These are phyloP conservation scores for Tetanocera ferruginea DNA, from an alignment of 2,888 invertebrate species.

Conservation along the genomic window DNA sequence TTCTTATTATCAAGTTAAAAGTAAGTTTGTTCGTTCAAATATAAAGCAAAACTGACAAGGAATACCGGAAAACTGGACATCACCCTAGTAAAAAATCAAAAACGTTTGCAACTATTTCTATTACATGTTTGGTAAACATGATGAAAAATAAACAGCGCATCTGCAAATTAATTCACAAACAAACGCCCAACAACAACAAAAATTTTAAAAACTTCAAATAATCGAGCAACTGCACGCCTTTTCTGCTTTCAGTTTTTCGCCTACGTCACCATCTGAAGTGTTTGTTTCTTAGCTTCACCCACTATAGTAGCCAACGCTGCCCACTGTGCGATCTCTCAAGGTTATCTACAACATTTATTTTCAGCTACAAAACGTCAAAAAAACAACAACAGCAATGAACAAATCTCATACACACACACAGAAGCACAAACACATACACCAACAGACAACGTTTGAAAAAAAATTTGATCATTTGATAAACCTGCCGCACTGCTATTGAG, in stretches of 20 bases:
- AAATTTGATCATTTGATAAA: neutral
- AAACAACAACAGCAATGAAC: neutral
- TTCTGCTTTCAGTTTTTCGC: neutral
- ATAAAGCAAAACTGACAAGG: neutral
- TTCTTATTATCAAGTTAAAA: too few relatives aligned
- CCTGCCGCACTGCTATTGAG: too few relatives aligned
- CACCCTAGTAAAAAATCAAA: too few relatives aligned
- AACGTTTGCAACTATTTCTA: neutral
- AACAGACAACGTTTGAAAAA: neutral
- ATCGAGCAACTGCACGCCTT: too few relatives aligned
- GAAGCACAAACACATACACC: neutral
- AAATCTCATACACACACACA: neutral
- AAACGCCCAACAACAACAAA: too few relatives aligned
- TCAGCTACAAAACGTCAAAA: neutral
- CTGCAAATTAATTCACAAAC: too few relatives aligned
- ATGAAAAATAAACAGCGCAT: neutral
- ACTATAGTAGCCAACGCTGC: neutral
- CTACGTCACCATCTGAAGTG: neutral
- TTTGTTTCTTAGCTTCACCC: neutral
- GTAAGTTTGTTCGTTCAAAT: too few relatives aligned
- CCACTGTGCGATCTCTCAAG: conserved; percentile 24
- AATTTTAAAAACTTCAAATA: too few relatives aligned
- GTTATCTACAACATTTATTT: conserved; percentile 17
- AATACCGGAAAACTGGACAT: neutral
- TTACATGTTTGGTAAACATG: neutral